Evolutionary conservation across 2,888 invertebrate genomes (phyloP).

Genomic region (Andrena bicolor): DNA sequence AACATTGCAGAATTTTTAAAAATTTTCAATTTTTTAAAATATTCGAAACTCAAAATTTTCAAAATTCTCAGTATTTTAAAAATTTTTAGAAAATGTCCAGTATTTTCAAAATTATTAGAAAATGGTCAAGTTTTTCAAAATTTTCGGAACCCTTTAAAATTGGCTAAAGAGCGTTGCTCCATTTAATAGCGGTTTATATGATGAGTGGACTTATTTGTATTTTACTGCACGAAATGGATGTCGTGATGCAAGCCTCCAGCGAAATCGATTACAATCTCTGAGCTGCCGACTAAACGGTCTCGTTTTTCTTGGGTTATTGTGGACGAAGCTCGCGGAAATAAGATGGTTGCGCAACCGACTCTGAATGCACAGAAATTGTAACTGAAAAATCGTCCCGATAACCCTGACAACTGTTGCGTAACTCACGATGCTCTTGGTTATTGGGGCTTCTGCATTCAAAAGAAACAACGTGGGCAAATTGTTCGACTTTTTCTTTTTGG

Average conservation of each 20-base stretch:
- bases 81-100: background rate
- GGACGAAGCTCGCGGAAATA: background rate
- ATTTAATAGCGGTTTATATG: slow-evolving; percentile 4
- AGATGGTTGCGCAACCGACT: background rate
- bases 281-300: background rate
- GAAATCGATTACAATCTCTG: background rate
- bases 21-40: background rate
- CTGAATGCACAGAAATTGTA: slow-evolving; percentile 1
- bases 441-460: too few species aligned
- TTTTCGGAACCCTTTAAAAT: background rate
- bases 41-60: too few species aligned
- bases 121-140: background rate
- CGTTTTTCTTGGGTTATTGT: background rate
- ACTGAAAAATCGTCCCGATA: background rate
- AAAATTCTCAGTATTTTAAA: too few species aligned
- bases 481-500: too few species aligned
- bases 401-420: slow-evolving; percentile 5
- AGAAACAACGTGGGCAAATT: too few species aligned
- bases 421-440: background rate
- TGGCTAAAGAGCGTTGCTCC: slow-evolving; percentile 20
- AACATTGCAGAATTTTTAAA: background rate
- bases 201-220: slow-evolving; percentile 11
- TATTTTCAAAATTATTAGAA: background rate
- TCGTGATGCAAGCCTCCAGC: background rate
- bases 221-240: background rate